Evolutionary conservation across 2,888 invertebrate species (phyloP), one percentile per base, ranked within the genome.

Genomic region (Macrophya annulata): DNA sequence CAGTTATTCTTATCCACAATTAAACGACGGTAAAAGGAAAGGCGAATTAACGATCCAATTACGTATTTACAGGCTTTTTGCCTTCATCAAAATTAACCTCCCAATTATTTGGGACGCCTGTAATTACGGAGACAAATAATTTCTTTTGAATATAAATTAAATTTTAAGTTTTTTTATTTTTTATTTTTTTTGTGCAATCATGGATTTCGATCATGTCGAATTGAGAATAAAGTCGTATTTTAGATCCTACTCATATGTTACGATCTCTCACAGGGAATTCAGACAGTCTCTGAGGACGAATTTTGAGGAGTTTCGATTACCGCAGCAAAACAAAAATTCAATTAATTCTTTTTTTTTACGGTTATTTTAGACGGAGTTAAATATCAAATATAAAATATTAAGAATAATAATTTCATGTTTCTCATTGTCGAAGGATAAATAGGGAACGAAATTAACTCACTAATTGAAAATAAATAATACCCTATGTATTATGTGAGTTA

Each of bases 1-100:
- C 17, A 37, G 25, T 74, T 74, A 74, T 74, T 74, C 15, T 74
- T 74, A 74, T 43, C 45, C 45, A 21, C 21, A 43, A 25, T 43
- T 74, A 43, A 74, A 21, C 21, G 74, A 45, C 74, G 45, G 45
- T 74, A 9, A 21, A 74, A 74, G n/a, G 17, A 74, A 45, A 45
- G 12, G 9, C 21, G 45, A 37, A 45, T 74, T 17, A 43, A 74
- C 45, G 43, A 74, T 43, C 45, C 45, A 43, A 74, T 74, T 74
- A 25, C 5, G 17, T 9, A 25, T 45, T 25, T 12, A 37, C 68
- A 68, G 68, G 15, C 25, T 43, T 74, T 37, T 72, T 17, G 4
- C 71, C n/a, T 40, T 8, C 17, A 3, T n/a, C n/a, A n/a, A 43
- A 72, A 40, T 72, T 40, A 72, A 37, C 71, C 25, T 3, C 10